Base-by-base conservation (phyloP, 2,797 vertebrate species). In the Pelodytes ibericus region DNA sequence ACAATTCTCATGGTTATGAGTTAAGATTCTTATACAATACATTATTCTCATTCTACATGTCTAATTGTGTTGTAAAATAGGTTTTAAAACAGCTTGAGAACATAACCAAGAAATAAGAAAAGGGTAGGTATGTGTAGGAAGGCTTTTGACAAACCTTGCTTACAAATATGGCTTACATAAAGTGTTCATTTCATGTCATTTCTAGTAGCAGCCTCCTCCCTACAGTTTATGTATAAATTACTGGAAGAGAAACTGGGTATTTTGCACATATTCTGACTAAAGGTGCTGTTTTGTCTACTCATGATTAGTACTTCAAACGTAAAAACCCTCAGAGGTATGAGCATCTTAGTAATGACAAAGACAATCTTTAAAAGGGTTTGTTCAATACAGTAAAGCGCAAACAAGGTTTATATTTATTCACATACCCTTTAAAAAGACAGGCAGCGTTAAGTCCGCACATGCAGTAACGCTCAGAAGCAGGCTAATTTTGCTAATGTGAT, bases 71-170 rank as follows among this genome's bases (percentile, higher is more conserved):
- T n/a, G n/a, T n/a, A n/a, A n/a, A n/a, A n/a, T n/a, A n/a, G n/a
- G n/a, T n/a, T n/a, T n/a, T n/a, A n/a, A 30, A n/a, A 62, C 29
- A 62, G 59, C 59, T 62, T 36, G 16, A 62, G 30, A 20, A 30
- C 59, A 62, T 15, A 66, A 65, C n/a, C 26, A 30, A 44, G 63
- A 59, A 67, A 59, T 67, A 18, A 74, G 53, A 67, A 60, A 20
- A 22, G 51, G 13, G 27, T 18, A 29, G 22, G 29, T 16, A n/a
- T 39, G 41, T 41, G 71, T 73, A 60, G 71, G 47, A 64, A 64
- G 64, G 16, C 61, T 75, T 44, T 26, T 58, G 51, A 61, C 60
- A 75, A 27, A 29, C 44, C 24, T 58, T n/a, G n/a, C n/a, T n/a
- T n/a, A n/a, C n/a, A n/a, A n/a, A n/a, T n/a, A n/a, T n/a, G n/a